Base-by-base conservation (phyloP, 2,113 vertebrate species). In the Archilochus colubris region DNA sequence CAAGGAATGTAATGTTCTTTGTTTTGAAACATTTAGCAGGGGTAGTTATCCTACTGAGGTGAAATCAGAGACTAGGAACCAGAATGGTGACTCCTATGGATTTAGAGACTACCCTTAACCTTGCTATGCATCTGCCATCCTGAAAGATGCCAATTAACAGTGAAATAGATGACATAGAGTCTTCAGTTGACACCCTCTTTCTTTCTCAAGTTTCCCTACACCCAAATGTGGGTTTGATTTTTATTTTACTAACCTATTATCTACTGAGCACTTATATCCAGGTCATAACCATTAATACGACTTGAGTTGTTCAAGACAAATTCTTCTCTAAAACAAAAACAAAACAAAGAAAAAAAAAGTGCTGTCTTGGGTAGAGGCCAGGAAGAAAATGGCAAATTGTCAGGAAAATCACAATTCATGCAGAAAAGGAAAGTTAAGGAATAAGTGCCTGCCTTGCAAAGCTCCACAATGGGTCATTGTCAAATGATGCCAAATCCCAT, bases 401-500 rank as follows among this genome's bases (percentile, higher is more conserved):
- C 75, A 82, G 33, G 33, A 76, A 95, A 51, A 51, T 81, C 61
- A 62, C 44, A 89, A 46, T 85, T 94, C 81, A 89, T 59, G 54
- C 85, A 86, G 83, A 95, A 95, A 93, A 96, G 76, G 68, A 93
- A 95, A 96, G 88, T 79, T 88, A 68, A 70, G 53, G 54, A 75
- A 10, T 91, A 72, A 94, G 7, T 75, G 83, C 50, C 64, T 92
- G 57, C 50, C 50, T 89, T 75, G 78, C 66, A 89, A 85, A 33
- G 36, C 64, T 93, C n/a, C 72, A 90, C 90, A 95, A 86, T 94
- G 53, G 84, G 46, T 58, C 54, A 89, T 85, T 92, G 89, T 91
- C 40, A 91, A 31, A 44, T 68, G n/a, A 64, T 3, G 11, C 69
- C 73, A 93, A 89, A 89, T 76, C 54, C 36, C 74, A 94, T 68